These are phyloP conservation scores for Phania funesta DNA, from an alignment of 2,888 invertebrate species.

Conservation along the genomic window DNA sequence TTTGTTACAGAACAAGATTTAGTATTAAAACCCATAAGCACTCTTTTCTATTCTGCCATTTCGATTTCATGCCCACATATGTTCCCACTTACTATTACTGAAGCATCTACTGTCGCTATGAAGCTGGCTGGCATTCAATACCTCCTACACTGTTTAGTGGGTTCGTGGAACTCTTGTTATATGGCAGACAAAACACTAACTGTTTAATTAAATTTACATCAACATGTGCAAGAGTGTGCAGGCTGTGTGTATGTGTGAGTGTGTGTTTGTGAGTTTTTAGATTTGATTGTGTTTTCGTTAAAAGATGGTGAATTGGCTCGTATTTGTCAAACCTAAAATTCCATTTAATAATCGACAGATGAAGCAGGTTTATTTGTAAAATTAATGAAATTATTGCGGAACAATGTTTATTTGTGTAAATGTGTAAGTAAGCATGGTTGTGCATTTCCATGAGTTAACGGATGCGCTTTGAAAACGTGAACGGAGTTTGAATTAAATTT, in stretches of 20 bases:
- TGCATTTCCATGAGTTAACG: background rate
- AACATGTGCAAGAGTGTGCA: background rate
- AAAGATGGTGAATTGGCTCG: conserved; percentile 25
- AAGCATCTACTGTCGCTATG: background rate
- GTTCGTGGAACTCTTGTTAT: background rate
- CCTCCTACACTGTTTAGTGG: background rate
- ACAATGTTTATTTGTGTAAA: background rate
- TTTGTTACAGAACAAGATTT: background rate
- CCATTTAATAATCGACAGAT: conserved; percentile 40
- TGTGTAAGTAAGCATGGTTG: background rate
- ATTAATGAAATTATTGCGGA: conserved; percentile 44
- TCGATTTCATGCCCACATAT: background rate
- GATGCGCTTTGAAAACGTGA: conserved; percentile 1
- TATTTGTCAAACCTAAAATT: conserved; percentile 50
- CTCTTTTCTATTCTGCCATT: background rate
- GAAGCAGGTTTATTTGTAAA: conserved; percentile 40
- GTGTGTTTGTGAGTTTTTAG: background rate
- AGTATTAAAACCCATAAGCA: background rate
- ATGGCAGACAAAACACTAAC: conserved; percentile 28
- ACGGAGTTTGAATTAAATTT: background rate
- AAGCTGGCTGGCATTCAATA: background rate
- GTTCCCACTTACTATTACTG: background rate
- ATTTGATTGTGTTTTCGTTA: background rate
- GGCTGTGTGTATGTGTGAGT: background rate
- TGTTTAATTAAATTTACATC: conserved; percentile 48